Base-by-base conservation (phyloP, 2,888 invertebrate genomes). In the Aspidapion aeneum region DNA sequence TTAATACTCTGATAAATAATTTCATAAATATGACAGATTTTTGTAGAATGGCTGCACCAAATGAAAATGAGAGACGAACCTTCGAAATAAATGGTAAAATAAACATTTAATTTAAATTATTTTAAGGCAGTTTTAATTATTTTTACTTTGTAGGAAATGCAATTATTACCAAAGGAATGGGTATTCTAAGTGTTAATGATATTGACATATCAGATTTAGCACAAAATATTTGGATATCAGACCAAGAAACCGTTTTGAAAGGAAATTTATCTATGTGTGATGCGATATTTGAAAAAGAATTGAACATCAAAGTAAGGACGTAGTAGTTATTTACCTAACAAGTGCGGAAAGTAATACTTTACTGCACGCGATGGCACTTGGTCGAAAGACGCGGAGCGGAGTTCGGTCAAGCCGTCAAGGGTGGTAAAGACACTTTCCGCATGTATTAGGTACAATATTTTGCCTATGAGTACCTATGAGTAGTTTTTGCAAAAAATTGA, bases 221-320 rank as follows among this genome's bases (percentile, higher is more conserved):
- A 22, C 58, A 69, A 21, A 56, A 51, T 9, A 20, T 72, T 54
- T 87, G 87, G 87, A 75, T 85, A 67, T 75, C 73, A 20, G 80
- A 84, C 71, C 76, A 76, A 61, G 66, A 74, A 18, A 69, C 73
- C 1, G 68, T 73, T 55, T 66, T 77, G 16, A 70, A 73, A 1
- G 76, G 74, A 55, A 67, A 70, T 60, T 66, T 79, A 16, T 66
- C 72, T 49, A 73, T 82, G 50, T 67, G 71, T 63, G 74, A 79
- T 59, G 70, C 75, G 5, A 70, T 73, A 12, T 77, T 81, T 48
- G 66, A 75, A 63, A 72, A 74, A 52, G 68, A 76, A 9, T 57
- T 79, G 12, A 64, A 63, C 1, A 67, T 80, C 50, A 66, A 71
- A 22, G 82, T 82, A 73, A 75, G 70, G 5, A 21, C n/a, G 55